Base-by-base conservation (phyloP, 2,797 vertebrate species). In the Amphiprion clarkii region DNA sequence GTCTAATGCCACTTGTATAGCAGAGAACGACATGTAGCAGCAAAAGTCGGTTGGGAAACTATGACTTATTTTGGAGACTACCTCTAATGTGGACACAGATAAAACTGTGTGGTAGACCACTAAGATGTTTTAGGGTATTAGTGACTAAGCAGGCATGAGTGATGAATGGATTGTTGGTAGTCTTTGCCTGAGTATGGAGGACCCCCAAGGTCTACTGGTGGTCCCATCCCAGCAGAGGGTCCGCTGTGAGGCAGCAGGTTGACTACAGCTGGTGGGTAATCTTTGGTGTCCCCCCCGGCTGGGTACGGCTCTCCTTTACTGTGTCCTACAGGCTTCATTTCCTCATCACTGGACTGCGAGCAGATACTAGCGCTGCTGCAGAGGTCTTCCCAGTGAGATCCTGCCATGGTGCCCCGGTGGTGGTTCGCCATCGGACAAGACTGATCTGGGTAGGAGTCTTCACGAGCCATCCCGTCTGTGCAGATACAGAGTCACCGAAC, bases 261-360 rank as follows among this genome's bases (percentile, higher is more conserved):
- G 82, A 96, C 92, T 2, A 93, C 90, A 0, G 96, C 81, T 0
- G 95, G 88, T 33, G 93, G 77, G 59, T 94, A 96, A 6, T 96
- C 94, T 56, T 90, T 93, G 58, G 92, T 84, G 58, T 93, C 93
- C 7, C 90, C 88, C 16, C 89, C 55, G 0, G 25, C 31, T 4
- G 71, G 79, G 40, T 86, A 94, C 54, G 83, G 74, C 71, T 90
- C 94, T 61, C 67, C 88, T 67, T 92, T 61, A 31, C 82, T 87
- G 29, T 89, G 93, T 17, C 89, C 94, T 25, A 87, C 49, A 0
- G 82, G 88, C 80, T 95, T 96, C 83, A 92, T 70, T 33, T 96
- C 96, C 0, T 96, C 95, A 0, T 98, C 95, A 0, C 95, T 97
- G 33, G 93, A 95, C 84, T 96, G 94, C 6, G 97, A 97, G 77